A percentile compares a stretch with the other conserved stretches of the same genome.
Conservation (phyloP, 2,113 vertebrate genomes). For the Seriola rivoliana region DNA sequence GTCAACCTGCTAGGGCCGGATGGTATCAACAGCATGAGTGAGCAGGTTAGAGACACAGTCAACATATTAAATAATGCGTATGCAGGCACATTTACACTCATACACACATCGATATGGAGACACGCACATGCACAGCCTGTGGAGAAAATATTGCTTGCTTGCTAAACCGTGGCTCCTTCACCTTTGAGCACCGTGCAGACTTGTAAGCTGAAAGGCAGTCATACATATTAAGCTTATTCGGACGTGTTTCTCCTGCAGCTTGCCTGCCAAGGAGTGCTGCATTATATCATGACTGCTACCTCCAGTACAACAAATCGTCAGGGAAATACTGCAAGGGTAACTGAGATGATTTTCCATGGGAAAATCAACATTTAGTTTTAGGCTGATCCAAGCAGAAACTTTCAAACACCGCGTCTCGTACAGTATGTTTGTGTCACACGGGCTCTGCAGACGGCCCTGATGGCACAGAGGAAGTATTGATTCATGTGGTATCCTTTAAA, state of each 20-base stretch:
- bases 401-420: not conserved
- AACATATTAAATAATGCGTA: conserved; percentile 57
- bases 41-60: conserved; percentile 89
- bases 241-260: conserved; percentile 37
- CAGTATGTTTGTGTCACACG: conserved; percentile 7
- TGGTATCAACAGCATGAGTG: conserved; percentile 98
- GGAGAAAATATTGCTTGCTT: conserved; percentile 18
- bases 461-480: conserved; percentile 25
- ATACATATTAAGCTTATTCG: conserved; percentile 46
- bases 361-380: conserved; percentile 37
- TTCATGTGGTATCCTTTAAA: conserved; percentile 26
- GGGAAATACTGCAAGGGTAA: conserved; percentile 33
- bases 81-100: conserved; percentile 5
- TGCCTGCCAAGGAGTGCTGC: conserved; percentile 34
- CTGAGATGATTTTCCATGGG: conserved; percentile 21
- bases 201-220: conserved; percentile 21
- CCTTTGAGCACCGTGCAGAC: conserved; percentile 13
- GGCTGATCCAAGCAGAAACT: conserved; percentile 35
- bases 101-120: not conserved
- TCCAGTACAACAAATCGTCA: conserved; percentile 25
- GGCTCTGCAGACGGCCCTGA: not conserved
- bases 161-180: conserved; percentile 34
- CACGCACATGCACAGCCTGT: not conserved
- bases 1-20: conserved; percentile 94
- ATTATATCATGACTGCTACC: conserved; percentile 40